Evolutionary conservation across 2,113 vertebrate species (phyloP), one percentile per base, ranked within the genome.

Genomic region (Takifugu flavidus): DNA sequence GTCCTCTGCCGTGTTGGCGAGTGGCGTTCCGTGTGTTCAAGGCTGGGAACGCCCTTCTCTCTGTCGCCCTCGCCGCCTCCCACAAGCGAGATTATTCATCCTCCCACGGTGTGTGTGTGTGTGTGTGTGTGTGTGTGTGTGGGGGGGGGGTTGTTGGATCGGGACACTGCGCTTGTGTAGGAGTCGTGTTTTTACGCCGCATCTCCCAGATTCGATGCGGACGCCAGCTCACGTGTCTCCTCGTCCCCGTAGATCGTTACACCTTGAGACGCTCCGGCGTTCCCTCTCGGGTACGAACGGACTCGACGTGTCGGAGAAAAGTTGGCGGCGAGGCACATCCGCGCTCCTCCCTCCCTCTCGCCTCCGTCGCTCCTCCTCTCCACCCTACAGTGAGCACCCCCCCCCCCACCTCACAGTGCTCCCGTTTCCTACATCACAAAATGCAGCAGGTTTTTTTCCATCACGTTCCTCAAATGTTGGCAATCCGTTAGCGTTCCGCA

Each of bases 1-100:
- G 74, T 65, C 62, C 58, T 56, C 31, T 67, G 62, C 53, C 72
- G 47, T 59, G 83, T 53, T 26, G 39, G 69, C 53, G 6, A 79
- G 61, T 70, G 62, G 65, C 75, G 49, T 29, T 29, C 5, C 3
- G 29, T 29, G 29, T 29, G 29, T 29, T 29, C 3, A 5, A 5
- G 29, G 5, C 5, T 29, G 29, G 29, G 29, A 29, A 29, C 29
- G 29, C 29, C 29, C 3, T 29, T 29, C 29, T 53, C 80, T 68
- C 58, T 72, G 56, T 55, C 20, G 20, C 53, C 70, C 64, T 58
- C 72, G 59, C 59, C 60, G 53, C 74, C 70, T 77, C 71, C 58
- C 76, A 73, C 83, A 87, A 85, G 80, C 59, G 67, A 78, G 75
- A 86, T 87, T 84, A 87, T 88, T 89, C 87, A 75, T 84, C 83